Percentiles rank a stretch among this genome's conserved stretches.
Evolutionary conservation across 2,113 vertebrate species (phyloP).

Genomic region (Bambusicola thoracicus): DNA sequence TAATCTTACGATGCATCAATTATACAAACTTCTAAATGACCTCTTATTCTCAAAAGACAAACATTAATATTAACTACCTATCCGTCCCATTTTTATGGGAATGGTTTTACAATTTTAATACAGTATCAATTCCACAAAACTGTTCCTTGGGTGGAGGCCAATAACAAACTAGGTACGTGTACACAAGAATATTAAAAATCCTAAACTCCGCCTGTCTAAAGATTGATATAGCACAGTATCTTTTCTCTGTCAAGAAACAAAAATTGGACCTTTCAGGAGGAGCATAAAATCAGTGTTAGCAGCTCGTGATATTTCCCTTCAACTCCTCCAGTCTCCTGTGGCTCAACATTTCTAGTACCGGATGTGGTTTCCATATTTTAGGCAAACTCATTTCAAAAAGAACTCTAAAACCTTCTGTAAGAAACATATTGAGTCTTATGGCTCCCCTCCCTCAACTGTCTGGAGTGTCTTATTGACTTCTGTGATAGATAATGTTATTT

Average conservation of each 20-base stretch:
- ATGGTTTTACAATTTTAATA: constrained; percentile 14
- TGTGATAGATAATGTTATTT: not conserved
- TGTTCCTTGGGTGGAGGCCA: not conserved
- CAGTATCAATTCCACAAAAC: not conserved
- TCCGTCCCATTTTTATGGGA: not conserved
- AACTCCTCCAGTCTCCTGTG: not conserved
- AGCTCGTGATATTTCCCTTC: not conserved
- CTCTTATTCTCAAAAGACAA: constrained; percentile 15
- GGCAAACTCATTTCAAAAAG: not conserved
- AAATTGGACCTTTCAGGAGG: not conserved
- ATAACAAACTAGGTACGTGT: not conserved
- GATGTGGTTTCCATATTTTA: not conserved
- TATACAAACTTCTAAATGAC: not conserved
- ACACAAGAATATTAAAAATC: not conserved
- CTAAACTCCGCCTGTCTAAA: not conserved
- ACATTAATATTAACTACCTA: constrained; percentile 3
- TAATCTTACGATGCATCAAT: not conserved
- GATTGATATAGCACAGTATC: not conserved
- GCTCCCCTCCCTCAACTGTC: not conserved
- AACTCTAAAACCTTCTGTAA: not conserved
- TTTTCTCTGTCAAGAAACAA: not conserved
- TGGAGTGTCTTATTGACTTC: not conserved
- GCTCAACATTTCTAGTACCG: not conserved
- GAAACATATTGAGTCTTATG: not conserved
- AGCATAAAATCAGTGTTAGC: not conserved